Evolutionary conservation across 2,113 vertebrate genomes (phyloP).

Genomic region (Kryptolebias marmoratus): DNA sequence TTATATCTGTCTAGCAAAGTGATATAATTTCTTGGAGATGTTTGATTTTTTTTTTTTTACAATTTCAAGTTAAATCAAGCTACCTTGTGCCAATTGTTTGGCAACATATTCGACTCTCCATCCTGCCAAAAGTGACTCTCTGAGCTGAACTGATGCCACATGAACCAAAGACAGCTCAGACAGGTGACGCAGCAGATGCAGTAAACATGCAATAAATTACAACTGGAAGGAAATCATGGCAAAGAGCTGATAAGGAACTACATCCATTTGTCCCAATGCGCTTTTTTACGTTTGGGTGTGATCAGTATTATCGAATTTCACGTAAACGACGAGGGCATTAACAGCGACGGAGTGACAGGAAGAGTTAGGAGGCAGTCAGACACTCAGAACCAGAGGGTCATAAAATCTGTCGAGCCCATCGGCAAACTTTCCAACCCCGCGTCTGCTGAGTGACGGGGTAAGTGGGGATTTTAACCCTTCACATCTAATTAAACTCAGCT

Average conservation of each 20-base stretch:
- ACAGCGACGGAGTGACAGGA: conserved; percentile 9
- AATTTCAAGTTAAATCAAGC: too few relatives aligned
- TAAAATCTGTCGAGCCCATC: conserved; percentile 28
- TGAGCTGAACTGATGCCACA: conserved; percentile 18
- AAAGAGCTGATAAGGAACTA: conserved; percentile 12
- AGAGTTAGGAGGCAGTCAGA: neutral
- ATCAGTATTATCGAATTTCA: conserved; percentile 12
- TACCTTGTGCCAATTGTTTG: too few relatives aligned
- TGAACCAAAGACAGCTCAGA: conserved; percentile 7
- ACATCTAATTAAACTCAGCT: conserved; percentile 49
- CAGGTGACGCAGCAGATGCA: conserved; percentile 23
- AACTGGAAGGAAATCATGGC: conserved; percentile 7
- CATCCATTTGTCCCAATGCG: conserved; percentile 10
- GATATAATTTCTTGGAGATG: too few relatives aligned
- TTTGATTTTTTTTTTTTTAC: too few relatives aligned
- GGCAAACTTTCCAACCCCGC: conserved; percentile 16
- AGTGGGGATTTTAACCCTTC: conserved; percentile 56
- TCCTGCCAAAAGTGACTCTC: conserved; percentile 28
- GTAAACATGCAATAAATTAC: conserved; percentile 38
- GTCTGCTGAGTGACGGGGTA: conserved; percentile 30
- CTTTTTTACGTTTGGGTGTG: conserved; percentile 11
- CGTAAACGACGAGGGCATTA: conserved; percentile 3
- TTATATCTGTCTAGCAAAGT: too few relatives aligned
- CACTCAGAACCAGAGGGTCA: conserved; percentile 25
- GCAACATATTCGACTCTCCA: neutral